Base-by-base conservation (phyloP, 2,888 invertebrate genomes). In the Theristus sp. region DNA sequence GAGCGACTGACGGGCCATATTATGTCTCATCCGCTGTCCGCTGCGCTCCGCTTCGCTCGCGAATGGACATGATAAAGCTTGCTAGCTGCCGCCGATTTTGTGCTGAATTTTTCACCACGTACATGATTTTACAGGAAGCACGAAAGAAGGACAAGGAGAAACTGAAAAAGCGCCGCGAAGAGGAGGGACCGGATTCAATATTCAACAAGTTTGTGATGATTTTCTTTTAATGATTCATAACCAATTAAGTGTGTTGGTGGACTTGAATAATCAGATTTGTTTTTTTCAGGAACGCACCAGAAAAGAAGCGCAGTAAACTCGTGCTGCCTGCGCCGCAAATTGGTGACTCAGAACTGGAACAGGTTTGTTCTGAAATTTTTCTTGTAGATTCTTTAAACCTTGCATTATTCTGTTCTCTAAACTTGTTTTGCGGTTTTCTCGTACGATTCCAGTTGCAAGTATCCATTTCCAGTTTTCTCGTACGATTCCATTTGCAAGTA, bases 261-360 rank as follows among this genome's bases (percentile, higher is more conserved):
- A 13, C 38, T n/a, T n/a, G n/a, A n/a, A n/a, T n/a, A n/a, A n/a
- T n/a, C n/a, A 53, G 25, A 52, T 54, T 25, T 31, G n/a, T 22
- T 20, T 57, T 49, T 59, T 63, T 31, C 64, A 74, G 74, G 64
- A 31, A 61, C 67, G 90, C 91, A 74, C 93, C 91, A 0, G 83
- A 86, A 0, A 83, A 85, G 65, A 94, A 94, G 74, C 81, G 94
- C 60, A 91, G 90, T 66, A 98, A 98, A 75, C 80, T 99, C 38
- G 93, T 98, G 29, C 75, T 99, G 59, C 96, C 98, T 0, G 85
- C 87, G 66, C 96, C 98, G 0, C 96, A 98, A 77, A 94, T 98
- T 62, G 86, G 91, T 0, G 96, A 98, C 74, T 82, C 82, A 74
- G 81, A 81, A 63, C 68, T 81, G 57, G 80, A 80, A 65, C 78